These are phyloP conservation scores for Atta cephalotes DNA, from an alignment of 1,140 invertebrate genomes.

Conservation along the genomic window DNA sequence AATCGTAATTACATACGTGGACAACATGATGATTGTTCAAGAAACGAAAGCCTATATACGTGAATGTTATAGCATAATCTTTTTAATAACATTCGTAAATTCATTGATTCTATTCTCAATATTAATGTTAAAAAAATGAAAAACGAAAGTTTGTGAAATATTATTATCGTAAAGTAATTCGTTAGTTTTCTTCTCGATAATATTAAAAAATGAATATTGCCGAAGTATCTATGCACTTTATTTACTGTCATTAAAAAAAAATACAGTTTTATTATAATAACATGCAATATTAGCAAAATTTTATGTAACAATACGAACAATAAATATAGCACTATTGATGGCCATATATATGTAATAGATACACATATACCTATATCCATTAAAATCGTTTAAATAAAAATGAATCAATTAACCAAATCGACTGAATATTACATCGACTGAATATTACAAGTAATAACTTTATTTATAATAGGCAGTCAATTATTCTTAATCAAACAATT, in stretches of 20 bases:
- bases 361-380: no score
- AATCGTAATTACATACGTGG: conserved; percentile 2
- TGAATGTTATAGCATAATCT: background rate
- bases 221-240: background rate
- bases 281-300: background rate
- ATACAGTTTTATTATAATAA: conserved; percentile 9
- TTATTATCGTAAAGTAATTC: background rate
- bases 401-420: background rate
- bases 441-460: background rate
- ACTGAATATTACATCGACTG: background rate
- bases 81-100: conserved; percentile 17
- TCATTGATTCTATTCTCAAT: conserved; percentile 1
- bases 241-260: conserved; percentile 14
- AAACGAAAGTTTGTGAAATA: background rate
- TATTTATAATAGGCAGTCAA: background rate
- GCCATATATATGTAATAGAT: background rate
- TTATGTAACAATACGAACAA: background rate
- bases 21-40: background rate
- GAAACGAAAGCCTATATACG: background rate
- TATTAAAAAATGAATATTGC: background rate
- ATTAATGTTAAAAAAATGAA: background rate
- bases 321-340: background rate
- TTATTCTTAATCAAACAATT: background rate
- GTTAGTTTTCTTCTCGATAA: background rate
- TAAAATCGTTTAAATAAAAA: background rate